Conservation (phyloP, 2,888 invertebrate species). For the Drosophila anomelani region DNA sequence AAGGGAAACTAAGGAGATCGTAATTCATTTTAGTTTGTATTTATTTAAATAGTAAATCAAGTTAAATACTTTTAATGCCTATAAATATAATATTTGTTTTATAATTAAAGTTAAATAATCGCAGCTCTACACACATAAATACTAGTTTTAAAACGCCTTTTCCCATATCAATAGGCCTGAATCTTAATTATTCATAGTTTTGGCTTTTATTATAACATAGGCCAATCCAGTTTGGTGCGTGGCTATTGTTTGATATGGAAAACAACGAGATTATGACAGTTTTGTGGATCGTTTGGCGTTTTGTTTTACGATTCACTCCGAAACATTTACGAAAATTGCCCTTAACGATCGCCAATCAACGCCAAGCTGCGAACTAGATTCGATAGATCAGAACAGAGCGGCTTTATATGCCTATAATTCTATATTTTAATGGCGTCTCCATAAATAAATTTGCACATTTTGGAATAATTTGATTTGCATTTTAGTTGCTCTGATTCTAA, state of each 20-base stretch:
- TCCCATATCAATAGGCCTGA: constrained; percentile 6
- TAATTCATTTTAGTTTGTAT: too few relatives aligned
- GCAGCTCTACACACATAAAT: background rate
- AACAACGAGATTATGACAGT: constrained; percentile 48
- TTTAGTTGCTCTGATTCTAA: constrained; percentile 2
- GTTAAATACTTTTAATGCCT: too few relatives aligned
- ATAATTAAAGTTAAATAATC: background rate
- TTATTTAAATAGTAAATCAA: too few relatives aligned
- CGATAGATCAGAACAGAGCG: constrained; percentile 28
- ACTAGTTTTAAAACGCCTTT: background rate
- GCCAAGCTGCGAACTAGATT: constrained; percentile 36
- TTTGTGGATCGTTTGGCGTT: constrained; percentile 34
- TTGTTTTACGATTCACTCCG: constrained; percentile 33
- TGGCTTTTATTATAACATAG: constrained; percentile 10
- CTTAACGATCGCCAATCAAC: constrained; percentile 50
- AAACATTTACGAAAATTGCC: constrained; percentile 32
- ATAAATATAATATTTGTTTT: too few relatives aligned
- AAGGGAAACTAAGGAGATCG: background rate
- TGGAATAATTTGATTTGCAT: constrained; percentile 33
- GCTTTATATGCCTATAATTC: background rate
- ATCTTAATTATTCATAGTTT: constrained; percentile 35
- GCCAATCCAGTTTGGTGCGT: constrained; percentile 27
- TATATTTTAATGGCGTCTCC: constrained; percentile 34
- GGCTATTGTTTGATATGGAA: constrained; percentile 32
- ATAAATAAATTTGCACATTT: constrained; percentile 46